Conservation (phyloP, 2,113 vertebrate genomes). For the Microtus oregoni region DNA sequence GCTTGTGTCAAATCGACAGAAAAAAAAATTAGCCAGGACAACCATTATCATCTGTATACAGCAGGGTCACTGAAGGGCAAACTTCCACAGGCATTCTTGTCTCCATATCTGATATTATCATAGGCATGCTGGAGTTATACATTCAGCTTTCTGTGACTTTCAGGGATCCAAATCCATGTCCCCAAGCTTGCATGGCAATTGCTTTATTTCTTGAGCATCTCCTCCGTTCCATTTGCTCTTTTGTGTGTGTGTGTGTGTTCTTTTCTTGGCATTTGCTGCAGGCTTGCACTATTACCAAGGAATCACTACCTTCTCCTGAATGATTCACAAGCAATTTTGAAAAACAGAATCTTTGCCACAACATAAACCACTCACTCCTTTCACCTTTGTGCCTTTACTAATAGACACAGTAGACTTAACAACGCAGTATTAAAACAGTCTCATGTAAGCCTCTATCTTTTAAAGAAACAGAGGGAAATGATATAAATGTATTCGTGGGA, state of each 20-base stretch:
- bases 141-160: not conserved
- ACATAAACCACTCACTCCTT: not conserved
- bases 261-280: not conserved
- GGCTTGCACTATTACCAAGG: not conserved
- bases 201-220: not conserved
- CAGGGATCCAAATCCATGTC: not conserved
- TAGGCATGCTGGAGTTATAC: not conserved
- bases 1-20: not conserved
- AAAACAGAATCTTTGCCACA: constrained; percentile 1
- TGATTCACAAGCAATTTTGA: not conserved
- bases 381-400: not conserved
- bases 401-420: not conserved
- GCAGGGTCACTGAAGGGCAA: too few relatives aligned
- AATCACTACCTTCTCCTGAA: not conserved
- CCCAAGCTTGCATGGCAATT: not conserved
- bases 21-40: not conserved
- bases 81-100: not conserved
- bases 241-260: not conserved
- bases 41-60: not conserved
- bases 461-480: not conserved
- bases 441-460: not conserved
- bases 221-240: not conserved
- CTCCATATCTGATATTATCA: not conserved
- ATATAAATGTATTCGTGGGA: not conserved
- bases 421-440: not conserved